A percentile compares a stretch with the other conserved stretches of the same genome.
These are phyloP conservation scores for Macrotrachela quadricornifera DNA, from an alignment of 1,140 invertebrate genomes.

Conservation along the genomic window DNA sequence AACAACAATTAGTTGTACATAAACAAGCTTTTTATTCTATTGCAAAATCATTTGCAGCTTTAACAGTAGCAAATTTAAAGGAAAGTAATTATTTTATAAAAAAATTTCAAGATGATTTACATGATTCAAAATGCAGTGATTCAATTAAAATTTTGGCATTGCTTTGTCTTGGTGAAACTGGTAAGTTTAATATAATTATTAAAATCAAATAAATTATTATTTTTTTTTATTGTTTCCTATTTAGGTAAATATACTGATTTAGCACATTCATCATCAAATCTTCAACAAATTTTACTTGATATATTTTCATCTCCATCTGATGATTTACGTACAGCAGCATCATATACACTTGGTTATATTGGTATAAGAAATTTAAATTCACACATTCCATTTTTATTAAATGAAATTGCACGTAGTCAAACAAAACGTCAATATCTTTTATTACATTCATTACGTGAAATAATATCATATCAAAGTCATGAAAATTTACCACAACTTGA, in stretches of 20 bases:
- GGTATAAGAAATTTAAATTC: conserved; percentile 76
- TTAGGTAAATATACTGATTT: conserved; percentile 35
- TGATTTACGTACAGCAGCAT: conserved; percentile 70
- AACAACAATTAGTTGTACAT: neutral
- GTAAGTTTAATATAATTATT: conserved; percentile 69
- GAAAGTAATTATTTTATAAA: conserved; percentile 56
- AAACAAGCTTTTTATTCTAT: conserved; percentile 36
- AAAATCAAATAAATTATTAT: conserved; percentile 34
- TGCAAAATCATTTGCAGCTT: conserved; percentile 77
- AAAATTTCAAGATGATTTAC: conserved; percentile 60
- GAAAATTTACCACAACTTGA: conserved; percentile 7
- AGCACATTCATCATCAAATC: conserved; percentile 50
- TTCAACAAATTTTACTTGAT: conserved; percentile 31
- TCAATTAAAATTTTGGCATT: conserved; percentile 65
- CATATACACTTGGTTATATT: conserved; percentile 79
- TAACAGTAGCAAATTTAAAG: conserved; percentile 49
- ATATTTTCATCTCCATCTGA: conserved; percentile 38
- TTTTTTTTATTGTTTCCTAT: neutral
- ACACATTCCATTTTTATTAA: conserved; percentile 77
- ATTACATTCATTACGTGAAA: conserved; percentile 86
- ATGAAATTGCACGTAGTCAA: conserved; percentile 65
- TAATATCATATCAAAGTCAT: conserved; percentile 24
- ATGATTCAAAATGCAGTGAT: conserved; percentile 41
- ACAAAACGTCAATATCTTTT: conserved; percentile 83
- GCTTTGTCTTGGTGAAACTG: conserved; percentile 83